Percentiles rank a stretch among this genome's conserved stretches.
These are phyloP conservation scores for Sialia sialis DNA, from an alignment of 2,113 vertebrate species.

Conservation along the genomic window DNA sequence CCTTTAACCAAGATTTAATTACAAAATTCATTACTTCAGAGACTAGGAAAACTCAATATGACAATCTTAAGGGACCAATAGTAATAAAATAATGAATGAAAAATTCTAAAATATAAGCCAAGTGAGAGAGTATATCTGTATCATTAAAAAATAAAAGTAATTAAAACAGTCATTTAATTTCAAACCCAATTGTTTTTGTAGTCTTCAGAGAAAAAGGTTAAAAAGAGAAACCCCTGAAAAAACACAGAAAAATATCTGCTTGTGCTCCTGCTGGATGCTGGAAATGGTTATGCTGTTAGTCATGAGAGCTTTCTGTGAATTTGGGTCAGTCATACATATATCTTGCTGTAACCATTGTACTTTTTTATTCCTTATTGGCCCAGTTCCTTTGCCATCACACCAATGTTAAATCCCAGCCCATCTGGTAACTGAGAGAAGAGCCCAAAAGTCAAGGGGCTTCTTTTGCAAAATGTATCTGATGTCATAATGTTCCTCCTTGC, in stretches of 20 bases:
- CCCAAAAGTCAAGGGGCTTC: conserved; percentile 20
- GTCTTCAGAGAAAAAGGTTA: background rate
- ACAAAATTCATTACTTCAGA: conserved; percentile 54
- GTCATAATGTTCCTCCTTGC: background rate
- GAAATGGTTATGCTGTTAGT: background rate
- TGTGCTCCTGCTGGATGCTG: background rate
- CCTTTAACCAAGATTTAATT: conserved; percentile 55
- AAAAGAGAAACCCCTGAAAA: background rate
- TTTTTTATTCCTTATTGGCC: background rate
- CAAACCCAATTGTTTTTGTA: background rate
- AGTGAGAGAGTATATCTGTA: background rate
- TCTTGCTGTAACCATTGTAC: background rate
- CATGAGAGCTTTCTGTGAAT: background rate
- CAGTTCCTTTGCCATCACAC: background rate
- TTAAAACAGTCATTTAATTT: conserved; percentile 12
- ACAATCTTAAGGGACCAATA: conserved; percentile 23
- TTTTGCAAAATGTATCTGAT: background rate
- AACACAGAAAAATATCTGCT: background rate
- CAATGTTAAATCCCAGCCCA: conserved; percentile 23
- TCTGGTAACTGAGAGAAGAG: background rate
- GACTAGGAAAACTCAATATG: conserved; percentile 28
- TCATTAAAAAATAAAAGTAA: background rate
- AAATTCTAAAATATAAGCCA: conserved; percentile 11
- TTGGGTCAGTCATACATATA: background rate
- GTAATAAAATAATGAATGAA: conserved; percentile 53